Conservation (phyloP, 2,888 invertebrate genomes). For the Mesorhabditis belari region DNA sequence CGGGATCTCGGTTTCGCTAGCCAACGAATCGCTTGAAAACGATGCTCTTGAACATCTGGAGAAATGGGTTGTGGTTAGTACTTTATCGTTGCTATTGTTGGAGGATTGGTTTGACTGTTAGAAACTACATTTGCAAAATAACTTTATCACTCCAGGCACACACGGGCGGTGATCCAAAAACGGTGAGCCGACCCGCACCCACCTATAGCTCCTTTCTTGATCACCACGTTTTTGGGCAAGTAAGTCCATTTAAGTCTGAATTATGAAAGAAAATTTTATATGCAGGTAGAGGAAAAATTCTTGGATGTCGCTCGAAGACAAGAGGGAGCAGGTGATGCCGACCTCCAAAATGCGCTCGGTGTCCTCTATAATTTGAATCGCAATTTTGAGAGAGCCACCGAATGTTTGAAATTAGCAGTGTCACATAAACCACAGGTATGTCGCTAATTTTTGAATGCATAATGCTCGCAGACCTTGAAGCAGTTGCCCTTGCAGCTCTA, state of each 20-base stretch:
- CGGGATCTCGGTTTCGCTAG: slow-evolving; percentile 84
- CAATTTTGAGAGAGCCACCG: slow-evolving; percentile 90
- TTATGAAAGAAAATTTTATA: neutral
- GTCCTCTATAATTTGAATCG: slow-evolving; percentile 87
- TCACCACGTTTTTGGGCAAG: slow-evolving; percentile 17
- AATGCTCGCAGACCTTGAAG: neutral
- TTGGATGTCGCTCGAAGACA: slow-evolving; percentile 33
- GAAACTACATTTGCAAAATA: no score
- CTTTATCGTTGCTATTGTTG: no score
- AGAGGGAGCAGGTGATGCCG: slow-evolving; percentile 30
- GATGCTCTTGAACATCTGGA: slow-evolving; percentile 76
- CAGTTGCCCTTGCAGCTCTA: neutral
- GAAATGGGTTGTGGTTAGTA: slow-evolving; percentile 45
- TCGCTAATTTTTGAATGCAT: neutral
- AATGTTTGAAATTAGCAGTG: slow-evolving; percentile 85
- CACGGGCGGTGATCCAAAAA: slow-evolving; percentile 5
- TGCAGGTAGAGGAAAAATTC: slow-evolving; percentile 43
- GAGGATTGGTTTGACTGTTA: no score
- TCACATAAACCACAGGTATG: slow-evolving; percentile 62
- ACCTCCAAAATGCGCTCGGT: slow-evolving; percentile 64
- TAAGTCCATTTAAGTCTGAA: slow-evolving; percentile 2
- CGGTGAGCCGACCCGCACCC: neutral
- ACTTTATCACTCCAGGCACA: neutral
- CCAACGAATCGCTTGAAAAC: slow-evolving; percentile 87
- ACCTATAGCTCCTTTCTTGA: slow-evolving; percentile 23